A percentile compares a stretch with the other conserved stretches of the same genome.
Conservation (phyloP, 64 coral and sea anemone species). For the Astreopora myriophthalma region DNA sequence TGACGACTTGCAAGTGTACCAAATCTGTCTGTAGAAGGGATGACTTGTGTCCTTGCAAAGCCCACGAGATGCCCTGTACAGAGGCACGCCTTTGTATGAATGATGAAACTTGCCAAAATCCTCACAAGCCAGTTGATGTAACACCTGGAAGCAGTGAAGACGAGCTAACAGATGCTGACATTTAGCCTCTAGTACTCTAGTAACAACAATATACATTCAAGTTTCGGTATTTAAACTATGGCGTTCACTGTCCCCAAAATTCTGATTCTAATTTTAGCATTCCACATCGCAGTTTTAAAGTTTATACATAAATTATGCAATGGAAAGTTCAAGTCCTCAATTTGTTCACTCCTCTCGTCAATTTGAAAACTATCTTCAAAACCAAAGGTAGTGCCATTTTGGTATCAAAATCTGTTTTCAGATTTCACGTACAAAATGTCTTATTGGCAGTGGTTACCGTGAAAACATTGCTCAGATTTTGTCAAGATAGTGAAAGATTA, state of each 20-base stretch:
- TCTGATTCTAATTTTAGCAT: not conserved
- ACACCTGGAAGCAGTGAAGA: slow-evolving; percentile 10
- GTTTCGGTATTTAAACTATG: not conserved
- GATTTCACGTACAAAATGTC: not conserved
- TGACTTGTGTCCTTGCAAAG: slow-evolving; percentile 43
- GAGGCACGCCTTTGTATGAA: slow-evolving; percentile 50
- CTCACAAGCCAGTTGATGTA: not conserved
- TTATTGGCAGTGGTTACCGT: not conserved
- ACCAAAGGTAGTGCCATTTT: slow-evolving; percentile 6
- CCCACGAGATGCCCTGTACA: slow-evolving; percentile 45
- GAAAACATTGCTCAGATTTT: not conserved
- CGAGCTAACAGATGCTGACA: slow-evolving; percentile 5
- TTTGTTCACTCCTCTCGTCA: not conserved
- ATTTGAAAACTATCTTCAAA: slow-evolving; percentile 8
- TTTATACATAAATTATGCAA: not conserved
- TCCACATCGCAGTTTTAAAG: slow-evolving; percentile 1
- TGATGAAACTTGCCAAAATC: slow-evolving; percentile 34
- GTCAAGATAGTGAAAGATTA: not conserved
- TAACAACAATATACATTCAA: not conserved
- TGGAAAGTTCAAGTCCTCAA: not conserved
- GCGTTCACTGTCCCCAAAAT: not conserved
- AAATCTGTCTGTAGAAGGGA: slow-evolving; percentile 38
- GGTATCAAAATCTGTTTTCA: not conserved
- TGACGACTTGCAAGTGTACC: slow-evolving; percentile 38
- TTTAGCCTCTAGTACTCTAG: not conserved